Conservation (phyloP, 2,113 vertebrate genomes). For the Silurus asotus region DNA sequence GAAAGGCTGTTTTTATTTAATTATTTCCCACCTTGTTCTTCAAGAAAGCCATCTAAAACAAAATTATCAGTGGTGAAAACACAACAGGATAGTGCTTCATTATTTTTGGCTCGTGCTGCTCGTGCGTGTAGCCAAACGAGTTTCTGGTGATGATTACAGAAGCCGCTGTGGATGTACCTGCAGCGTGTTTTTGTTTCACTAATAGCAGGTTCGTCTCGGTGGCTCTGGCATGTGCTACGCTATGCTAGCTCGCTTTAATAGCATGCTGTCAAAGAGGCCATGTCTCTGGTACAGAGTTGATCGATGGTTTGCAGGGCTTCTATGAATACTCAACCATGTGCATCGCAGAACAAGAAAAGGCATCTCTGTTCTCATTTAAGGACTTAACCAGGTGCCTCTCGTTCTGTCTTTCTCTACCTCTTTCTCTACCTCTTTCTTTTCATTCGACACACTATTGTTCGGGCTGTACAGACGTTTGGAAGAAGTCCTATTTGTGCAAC, state of each 20-base stretch:
- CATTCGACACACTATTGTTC: neutral
- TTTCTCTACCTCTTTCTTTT: neutral
- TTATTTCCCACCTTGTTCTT: slow-evolving; percentile 14
- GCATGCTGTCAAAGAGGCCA: slow-evolving; percentile 36
- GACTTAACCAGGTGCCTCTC: slow-evolving; percentile 1
- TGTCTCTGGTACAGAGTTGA: slow-evolving; percentile 32
- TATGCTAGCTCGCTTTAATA: slow-evolving; percentile 46
- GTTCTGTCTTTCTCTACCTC: neutral
- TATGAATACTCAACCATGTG: slow-evolving; percentile 54
- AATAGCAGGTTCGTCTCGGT: slow-evolving; percentile 35
- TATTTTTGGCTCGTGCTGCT: slow-evolving; percentile 26
- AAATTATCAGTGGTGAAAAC: slow-evolving; percentile 27
- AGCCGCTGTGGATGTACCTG: slow-evolving; percentile 15
- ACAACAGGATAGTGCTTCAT: slow-evolving; percentile 32
- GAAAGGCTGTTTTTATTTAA: slow-evolving; percentile 27
- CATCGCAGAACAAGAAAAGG: slow-evolving; percentile 26
- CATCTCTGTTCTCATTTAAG: slow-evolving; percentile 39
- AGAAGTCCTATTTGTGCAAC: neutral
- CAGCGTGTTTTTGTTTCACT: slow-evolving; percentile 37
- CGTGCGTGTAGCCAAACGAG: neutral
- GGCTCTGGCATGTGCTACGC: slow-evolving; percentile 20
- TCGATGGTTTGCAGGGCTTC: slow-evolving; percentile 44
- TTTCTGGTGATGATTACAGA: slow-evolving; percentile 18
- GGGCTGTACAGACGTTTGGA: neutral
- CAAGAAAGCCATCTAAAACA: slow-evolving; percentile 11